phyloP scores from a whole-genome alignment of 2,797 vertebrate species.

The Pseudomugil gertrudae region DNA sequence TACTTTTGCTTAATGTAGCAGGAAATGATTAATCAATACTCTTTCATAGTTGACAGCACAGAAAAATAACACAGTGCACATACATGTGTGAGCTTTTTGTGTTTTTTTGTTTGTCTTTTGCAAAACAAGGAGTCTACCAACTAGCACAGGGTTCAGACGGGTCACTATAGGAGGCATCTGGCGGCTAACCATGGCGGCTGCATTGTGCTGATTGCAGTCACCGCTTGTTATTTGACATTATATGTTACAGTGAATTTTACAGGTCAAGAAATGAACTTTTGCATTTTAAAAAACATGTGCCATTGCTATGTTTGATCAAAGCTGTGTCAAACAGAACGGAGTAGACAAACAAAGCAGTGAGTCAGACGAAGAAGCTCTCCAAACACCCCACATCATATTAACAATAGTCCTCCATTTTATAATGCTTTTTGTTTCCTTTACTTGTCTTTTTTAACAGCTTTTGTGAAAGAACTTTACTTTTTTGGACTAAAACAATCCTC shows the following conservation, averaged over 20 bases:
- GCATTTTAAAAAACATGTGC: background rate
- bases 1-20: background rate
- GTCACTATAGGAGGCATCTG: background rate
- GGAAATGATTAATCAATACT: conserved; percentile 25
- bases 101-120: background rate
- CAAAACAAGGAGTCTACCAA: background rate
- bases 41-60: conserved; percentile 13
- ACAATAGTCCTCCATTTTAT: background rate
- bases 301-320: background rate
- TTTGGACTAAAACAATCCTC: too few species aligned
- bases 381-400: background rate
- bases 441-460: background rate
- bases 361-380: too few species aligned
- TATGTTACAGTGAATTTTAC: background rate
- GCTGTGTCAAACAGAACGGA: background rate
- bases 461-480: background rate
- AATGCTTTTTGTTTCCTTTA: background rate
- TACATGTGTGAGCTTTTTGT: background rate
- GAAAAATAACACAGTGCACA: background rate
- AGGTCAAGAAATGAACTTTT: background rate
- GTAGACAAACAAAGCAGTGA: background rate
- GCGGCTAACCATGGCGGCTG: background rate
- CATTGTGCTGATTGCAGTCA: background rate
- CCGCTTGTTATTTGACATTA: too few species aligned
- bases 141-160: background rate